A percentile compares a stretch with the other conserved stretches of the same genome.
Conservation (phyloP, 2,888 invertebrate genomes). For the Platycheirus rosarum region DNA sequence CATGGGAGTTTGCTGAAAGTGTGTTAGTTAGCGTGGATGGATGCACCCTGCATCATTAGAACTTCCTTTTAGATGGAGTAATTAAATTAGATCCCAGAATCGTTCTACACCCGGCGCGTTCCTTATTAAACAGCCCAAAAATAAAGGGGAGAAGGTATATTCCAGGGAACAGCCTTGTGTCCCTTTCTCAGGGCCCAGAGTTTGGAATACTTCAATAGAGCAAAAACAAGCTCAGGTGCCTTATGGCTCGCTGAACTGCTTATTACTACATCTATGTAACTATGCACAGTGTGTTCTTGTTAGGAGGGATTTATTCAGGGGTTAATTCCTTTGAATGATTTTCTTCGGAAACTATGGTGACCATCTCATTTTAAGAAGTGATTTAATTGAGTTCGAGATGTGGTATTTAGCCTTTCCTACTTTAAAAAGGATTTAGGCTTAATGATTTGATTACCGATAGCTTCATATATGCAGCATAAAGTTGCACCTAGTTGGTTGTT, state of each 20-base stretch:
- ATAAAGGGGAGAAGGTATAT: background rate
- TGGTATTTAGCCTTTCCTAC: too few species aligned
- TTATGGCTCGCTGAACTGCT: conserved; percentile 2
- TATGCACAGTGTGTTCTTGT: background rate
- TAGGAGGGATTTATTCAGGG: too few species aligned
- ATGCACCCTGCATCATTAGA: conserved; percentile 64
- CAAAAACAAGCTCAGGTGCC: conserved; percentile 1
- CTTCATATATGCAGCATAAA: too few species aligned
- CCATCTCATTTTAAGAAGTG: too few species aligned
- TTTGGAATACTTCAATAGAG: conserved; percentile 10
- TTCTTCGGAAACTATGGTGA: too few species aligned
- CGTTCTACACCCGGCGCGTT: conserved; percentile 9
- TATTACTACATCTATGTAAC: background rate
- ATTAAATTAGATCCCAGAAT: conserved; percentile 58
- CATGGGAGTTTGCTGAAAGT: background rate
- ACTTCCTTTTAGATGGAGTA: conserved; percentile 55
- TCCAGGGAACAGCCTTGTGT: background rate
- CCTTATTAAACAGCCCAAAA: conserved; percentile 8
- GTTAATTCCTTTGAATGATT: too few species aligned
- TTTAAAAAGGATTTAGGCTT: too few species aligned
- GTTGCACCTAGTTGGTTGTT: too few species aligned
- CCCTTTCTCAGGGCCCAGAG: background rate
- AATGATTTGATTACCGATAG: too few species aligned
- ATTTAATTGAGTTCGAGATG: too few species aligned
- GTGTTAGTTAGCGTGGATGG: conserved; percentile 24